Evolutionary conservation across 1,140 invertebrate genomes (phyloP).

Genomic region (Rhizoglyphus robini): DNA sequence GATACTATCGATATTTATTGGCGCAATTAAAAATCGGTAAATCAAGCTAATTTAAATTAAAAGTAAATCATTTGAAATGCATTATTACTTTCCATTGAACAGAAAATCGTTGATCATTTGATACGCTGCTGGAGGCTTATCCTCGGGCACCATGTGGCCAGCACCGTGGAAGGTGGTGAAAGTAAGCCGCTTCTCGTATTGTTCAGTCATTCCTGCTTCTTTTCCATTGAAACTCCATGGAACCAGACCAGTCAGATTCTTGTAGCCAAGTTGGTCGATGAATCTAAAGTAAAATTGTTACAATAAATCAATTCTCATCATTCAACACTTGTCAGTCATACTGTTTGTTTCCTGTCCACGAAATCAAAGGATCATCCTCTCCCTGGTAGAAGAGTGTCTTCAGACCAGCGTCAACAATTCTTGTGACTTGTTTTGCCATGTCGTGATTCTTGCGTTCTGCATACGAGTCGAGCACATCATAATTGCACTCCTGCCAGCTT

Average conservation of each 20-base stretch:
- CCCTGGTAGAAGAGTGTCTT: constrained; percentile 42
- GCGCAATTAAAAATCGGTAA: no score
- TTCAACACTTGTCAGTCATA: no score
- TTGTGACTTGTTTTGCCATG: constrained; percentile 31
- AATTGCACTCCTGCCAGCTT: constrained; percentile 17
- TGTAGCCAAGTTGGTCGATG: constrained; percentile 31
- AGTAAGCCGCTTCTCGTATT: constrained; percentile 30
- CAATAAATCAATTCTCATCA: no score
- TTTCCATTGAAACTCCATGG: constrained; percentile 30
- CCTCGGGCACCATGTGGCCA: constrained; percentile 42
- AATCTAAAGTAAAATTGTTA: constrained; percentile 43
- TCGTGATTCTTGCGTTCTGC: no score
- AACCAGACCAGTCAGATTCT: constrained; percentile 25
- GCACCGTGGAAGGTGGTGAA: constrained; percentile 37
- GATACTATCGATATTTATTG: no score
- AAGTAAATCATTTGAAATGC: no score
- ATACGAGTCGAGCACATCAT: no score
- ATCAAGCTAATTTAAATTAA: no score
- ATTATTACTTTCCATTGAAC: no score
- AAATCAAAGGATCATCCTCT: constrained; percentile 44
- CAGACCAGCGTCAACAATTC: constrained; percentile 28
- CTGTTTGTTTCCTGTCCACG: no score
- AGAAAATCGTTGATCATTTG: constrained; percentile 35
- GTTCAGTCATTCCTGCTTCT: constrained; percentile 35
- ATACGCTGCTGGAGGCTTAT: constrained; percentile 38